Base-by-base conservation (phyloP, 2,113 vertebrate genomes). In the Urocitellus parryii region DNA sequence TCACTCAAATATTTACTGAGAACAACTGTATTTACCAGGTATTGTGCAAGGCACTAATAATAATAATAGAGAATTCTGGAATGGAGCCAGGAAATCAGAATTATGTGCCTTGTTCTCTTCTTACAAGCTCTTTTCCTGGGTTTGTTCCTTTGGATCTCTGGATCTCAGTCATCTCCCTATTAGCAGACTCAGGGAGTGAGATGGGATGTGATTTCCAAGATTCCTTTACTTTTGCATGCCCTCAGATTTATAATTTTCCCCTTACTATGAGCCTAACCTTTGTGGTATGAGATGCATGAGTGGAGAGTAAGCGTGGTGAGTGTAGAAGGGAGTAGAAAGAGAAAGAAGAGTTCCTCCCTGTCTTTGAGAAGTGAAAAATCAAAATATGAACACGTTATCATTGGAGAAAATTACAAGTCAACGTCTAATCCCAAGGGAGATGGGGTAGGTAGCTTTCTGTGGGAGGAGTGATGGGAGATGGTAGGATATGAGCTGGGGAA, bases 1-100 rank as follows among this genome's bases (percentile, higher is more conserved):
- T 94, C 34, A 51, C 42, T 79, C 78, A 70, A 90, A 27, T 91
- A 84, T 79, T 83, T 88, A 45, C 79, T 22, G n/a, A 91, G 74
- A 53, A 95, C 27, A n/a, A 63, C 53, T 91, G 8, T 70, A 51
- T 82, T 77, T 79, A 34, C 8, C 18, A 27, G 39, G 18, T 42
- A 53, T 72, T 74, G 45, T 63, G 17, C 53, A 78, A 87, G 48
- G 4, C 45, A 39, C 45, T 73, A 58, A 18, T 0, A 37, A 22
- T 22, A 72, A 32, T 51, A 51, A 51, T 51, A 25, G 34, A 76
- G 25, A 73, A n/a, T 77, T 61, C 45, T 45, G 8, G 53, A 67
- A 29, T 27, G 34, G 92, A 63, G 29, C 25, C 17, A 29, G 27
- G 13, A 24, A 9, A 29, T 85, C 27, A 25, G 80, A 86, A 85